Conservation (phyloP, 2,113 vertebrate species). For the Laticauda colubrina region DNA sequence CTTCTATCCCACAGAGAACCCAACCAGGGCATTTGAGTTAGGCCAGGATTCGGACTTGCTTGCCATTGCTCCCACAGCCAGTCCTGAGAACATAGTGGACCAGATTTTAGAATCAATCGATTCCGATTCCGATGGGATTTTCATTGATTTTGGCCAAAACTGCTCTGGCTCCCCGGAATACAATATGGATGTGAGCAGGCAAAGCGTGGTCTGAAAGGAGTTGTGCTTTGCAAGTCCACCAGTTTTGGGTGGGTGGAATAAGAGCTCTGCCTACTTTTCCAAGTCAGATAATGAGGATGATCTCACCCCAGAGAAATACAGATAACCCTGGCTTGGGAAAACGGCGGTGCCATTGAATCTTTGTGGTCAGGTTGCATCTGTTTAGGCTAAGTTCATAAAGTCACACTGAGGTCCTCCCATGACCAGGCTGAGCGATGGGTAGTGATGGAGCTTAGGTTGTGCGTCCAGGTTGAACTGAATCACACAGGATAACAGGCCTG, state of each 20-base stretch:
- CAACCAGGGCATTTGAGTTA: constrained; percentile 58
- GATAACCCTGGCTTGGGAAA: background rate
- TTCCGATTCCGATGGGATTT: constrained; percentile 87
- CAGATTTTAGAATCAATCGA: constrained; percentile 79
- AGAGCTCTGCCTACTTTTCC: background rate
- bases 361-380: background rate
- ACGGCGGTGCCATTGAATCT: background rate
- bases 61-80: constrained; percentile 71
- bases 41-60: constrained; percentile 69
- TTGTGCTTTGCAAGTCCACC: rapidly evolving
- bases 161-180: constrained; percentile 63
- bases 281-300: background rate
- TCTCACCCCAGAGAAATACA: background rate
- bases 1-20: constrained; percentile 50
- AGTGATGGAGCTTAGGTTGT: background rate
- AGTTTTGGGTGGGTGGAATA: background rate
- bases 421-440: background rate
- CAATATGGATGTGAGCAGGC: constrained; percentile 70
- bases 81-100: constrained; percentile 81
- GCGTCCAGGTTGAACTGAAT: background rate
- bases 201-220: constrained; percentile 74
- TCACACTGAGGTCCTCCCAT: background rate
- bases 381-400: background rate
- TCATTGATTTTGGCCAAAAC: constrained; percentile 83
- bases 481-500: background rate